Evolutionary conservation across 2,797 vertebrate species (phyloP).

Genomic region (Ataeniobius toweri): DNA sequence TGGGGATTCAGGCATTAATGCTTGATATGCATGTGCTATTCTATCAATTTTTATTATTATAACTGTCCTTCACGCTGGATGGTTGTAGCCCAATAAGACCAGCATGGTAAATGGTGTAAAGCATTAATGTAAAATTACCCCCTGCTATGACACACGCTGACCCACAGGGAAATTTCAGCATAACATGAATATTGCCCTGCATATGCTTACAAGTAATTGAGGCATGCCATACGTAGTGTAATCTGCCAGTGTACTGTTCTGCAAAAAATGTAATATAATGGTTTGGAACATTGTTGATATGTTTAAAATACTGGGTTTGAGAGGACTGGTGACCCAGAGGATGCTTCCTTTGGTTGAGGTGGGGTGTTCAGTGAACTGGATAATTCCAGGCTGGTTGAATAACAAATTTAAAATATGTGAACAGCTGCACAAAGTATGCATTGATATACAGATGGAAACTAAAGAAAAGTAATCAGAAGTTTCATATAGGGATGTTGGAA

Average conservation of each 20-base stretch:
- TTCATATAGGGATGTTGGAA: no score
- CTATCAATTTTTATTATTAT: conserved; percentile 12
- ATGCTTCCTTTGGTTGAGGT: not conserved
- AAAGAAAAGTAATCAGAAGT: not conserved
- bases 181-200: conserved; percentile 48
- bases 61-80: conserved; percentile 57
- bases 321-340: conserved; percentile 28
- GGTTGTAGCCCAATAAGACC: conserved; percentile 46
- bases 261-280: conserved; percentile 48
- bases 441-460: not conserved
- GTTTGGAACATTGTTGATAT: conserved; percentile 56
- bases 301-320: conserved; percentile 22
- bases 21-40: conserved; percentile 51
- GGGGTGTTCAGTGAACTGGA: conserved; percentile 5
- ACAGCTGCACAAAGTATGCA: no score
- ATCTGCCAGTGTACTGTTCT: conserved; percentile 25
- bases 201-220: conserved; percentile 55
- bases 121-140: conserved; percentile 64
- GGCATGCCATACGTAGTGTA: conserved; percentile 53
- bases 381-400: conserved; percentile 2
- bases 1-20: conserved; percentile 26
- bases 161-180: conserved; percentile 44
- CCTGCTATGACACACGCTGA: conserved; percentile 29
- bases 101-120: conserved; percentile 51
- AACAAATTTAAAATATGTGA: conserved; percentile 1